A percentile compares a stretch with the other conserved stretches of the same genome.
Evolutionary conservation across 2,888 invertebrate species (phyloP).

Genomic region (Perizoma affinitatum): DNA sequence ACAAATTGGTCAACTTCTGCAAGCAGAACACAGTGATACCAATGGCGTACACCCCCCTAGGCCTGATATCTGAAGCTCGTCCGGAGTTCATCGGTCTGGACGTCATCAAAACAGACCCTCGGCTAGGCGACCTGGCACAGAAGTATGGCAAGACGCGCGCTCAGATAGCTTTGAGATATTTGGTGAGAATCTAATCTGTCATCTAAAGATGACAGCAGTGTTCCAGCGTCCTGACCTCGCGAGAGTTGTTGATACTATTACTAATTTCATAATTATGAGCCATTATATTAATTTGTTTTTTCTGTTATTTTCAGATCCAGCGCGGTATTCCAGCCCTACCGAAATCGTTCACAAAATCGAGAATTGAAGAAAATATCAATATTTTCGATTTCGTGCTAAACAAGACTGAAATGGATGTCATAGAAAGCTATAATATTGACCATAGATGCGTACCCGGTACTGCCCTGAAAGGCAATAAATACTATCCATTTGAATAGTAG

Average conservation of each 20-base stretch:
- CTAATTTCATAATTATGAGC: too few species aligned
- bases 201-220: neutral
- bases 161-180: slow-evolving; percentile 87
- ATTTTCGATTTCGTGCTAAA: slow-evolving; percentile 86
- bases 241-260: too few species aligned
- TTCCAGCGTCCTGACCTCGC: too few species aligned
- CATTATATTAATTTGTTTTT: too few species aligned
- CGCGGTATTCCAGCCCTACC: slow-evolving; percentile 88
- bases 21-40: slow-evolving; percentile 85
- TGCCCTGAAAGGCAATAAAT: slow-evolving; percentile 45
- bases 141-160: slow-evolving; percentile 87
- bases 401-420: slow-evolving; percentile 78
- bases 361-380: slow-evolving; percentile 87
- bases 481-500: slow-evolving; percentile 60
- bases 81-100: slow-evolving; percentile 80
- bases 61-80: slow-evolving; percentile 73
- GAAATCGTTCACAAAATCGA: slow-evolving; percentile 88
- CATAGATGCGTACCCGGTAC: slow-evolving; percentile 72
- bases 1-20: slow-evolving; percentile 88
- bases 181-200: slow-evolving; percentile 75
- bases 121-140: slow-evolving; percentile 81
- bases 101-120: slow-evolving; percentile 83
- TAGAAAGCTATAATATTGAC: slow-evolving; percentile 84
- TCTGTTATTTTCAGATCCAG: slow-evolving; percentile 78
- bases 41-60: slow-evolving; percentile 90